phyloP scores from a whole-genome alignment of 1,140 invertebrate species.

The Eciton burchellii region DNA sequence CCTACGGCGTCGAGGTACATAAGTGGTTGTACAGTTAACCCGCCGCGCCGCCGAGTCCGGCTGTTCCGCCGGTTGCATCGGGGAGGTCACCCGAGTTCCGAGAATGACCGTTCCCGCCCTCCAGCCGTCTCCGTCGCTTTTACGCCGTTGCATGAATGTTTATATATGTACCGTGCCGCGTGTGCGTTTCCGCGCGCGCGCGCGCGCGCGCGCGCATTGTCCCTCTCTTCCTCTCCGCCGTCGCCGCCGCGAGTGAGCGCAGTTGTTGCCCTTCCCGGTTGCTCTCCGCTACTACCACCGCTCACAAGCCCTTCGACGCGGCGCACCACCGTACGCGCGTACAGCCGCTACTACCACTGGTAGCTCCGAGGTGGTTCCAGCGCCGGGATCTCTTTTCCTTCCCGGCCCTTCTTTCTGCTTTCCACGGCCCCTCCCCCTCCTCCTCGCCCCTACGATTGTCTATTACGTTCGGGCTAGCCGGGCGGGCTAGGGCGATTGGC shows the following conservation, averaged over 20 bases:
- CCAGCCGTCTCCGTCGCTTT: conserved; percentile 27
- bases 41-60: conserved; percentile 74
- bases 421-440: conserved; percentile 51
- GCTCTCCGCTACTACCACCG: conserved; percentile 40
- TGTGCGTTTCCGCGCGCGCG: not conserved
- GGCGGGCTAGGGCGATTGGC: conserved; percentile 52
- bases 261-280: conserved; percentile 17
- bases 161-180: not conserved
- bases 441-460: conserved; percentile 32
- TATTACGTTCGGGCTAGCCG: conserved; percentile 27
- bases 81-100: conserved; percentile 79
- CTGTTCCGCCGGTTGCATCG: conserved; percentile 74
- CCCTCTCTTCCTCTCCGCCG: conserved; percentile 2
- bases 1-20: conserved; percentile 76
- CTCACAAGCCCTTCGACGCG: conserved; percentile 22
- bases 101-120: conserved; percentile 70
- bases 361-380: conserved; percentile 45
- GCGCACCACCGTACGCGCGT: conserved; percentile 16
- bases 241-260: not conserved
- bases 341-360: not conserved
- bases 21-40: conserved; percentile 82
- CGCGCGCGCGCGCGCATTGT: conserved; percentile 2
- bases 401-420: conserved; percentile 61
- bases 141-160: not conserved
- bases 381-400: conserved; percentile 61